A percentile compares a stretch with the other conserved stretches of the same genome.
Evolutionary conservation across 2,797 vertebrate genomes (phyloP).

Genomic region (Pseudomugil gertrudae): DNA sequence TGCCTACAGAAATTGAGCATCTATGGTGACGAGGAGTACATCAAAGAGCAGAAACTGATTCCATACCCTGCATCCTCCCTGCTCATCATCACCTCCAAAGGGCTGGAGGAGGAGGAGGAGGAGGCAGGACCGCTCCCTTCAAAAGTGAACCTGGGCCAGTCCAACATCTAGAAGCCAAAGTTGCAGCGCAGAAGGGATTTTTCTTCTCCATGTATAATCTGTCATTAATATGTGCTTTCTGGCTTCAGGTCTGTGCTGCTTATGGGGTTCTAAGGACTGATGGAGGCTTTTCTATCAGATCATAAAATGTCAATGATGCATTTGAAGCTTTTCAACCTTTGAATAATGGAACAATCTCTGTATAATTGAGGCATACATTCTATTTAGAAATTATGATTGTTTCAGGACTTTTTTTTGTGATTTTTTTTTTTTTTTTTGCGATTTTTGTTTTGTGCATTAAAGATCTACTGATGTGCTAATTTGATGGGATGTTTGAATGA

Average conservation of each 20-base stretch:
- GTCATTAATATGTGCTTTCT: conserved; percentile 49
- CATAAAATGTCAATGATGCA: conserved; percentile 38
- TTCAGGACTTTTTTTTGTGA: conserved; percentile 28
- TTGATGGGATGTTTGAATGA: conserved; percentile 61
- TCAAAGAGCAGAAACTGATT: conserved; percentile 89
- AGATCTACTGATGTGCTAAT: conserved; percentile 58
- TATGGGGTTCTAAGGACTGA: conserved; percentile 51
- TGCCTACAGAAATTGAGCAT: conserved; percentile 93
- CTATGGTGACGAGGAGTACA: conserved; percentile 91
- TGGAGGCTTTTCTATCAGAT: conserved; percentile 49
- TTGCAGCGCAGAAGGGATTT: conserved; percentile 27
- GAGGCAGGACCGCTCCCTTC: conserved; percentile 92
- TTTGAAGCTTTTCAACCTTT: conserved; percentile 57
- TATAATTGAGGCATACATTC: conserved; percentile 70
- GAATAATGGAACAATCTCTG: conserved; percentile 52
- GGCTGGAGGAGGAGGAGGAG: conserved; percentile 86
- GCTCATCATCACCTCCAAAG: conserved; percentile 87
- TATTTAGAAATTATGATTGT: conserved; percentile 30
- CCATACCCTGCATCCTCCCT: conserved; percentile 91
- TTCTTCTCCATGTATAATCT: conserved; percentile 30
- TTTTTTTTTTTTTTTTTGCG: conserved; percentile 12
- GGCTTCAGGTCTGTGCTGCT: conserved; percentile 39
- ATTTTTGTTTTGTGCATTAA: conserved; percentile 47
- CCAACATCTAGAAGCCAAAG: conserved; percentile 77
- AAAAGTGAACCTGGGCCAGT: conserved; percentile 91